phyloP scores from a whole-genome alignment of 2,888 invertebrate species.

The Andrena dorsata region DNA sequence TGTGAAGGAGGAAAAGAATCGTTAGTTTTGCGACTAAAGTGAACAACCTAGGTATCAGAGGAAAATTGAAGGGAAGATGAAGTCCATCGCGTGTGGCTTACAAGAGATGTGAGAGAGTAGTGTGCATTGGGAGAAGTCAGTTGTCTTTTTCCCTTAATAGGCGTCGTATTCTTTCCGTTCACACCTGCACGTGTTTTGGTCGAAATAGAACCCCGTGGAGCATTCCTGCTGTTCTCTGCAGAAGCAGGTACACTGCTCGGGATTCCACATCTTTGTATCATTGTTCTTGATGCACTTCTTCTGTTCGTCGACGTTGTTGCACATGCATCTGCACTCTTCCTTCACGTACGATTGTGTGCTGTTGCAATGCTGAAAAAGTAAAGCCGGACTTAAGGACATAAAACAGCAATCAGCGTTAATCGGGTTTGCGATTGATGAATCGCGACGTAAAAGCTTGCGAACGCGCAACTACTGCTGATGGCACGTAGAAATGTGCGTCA shows the following conservation, averaged over 20 bases:
- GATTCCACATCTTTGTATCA: conserved; percentile 88
- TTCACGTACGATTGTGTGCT: conserved; percentile 87
- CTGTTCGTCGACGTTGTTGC: conserved; percentile 88
- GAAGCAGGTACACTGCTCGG: conserved; percentile 87
- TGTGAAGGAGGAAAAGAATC: not conserved
- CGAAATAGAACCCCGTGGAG: conserved; percentile 88
- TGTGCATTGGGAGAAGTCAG: conserved; percentile 47
- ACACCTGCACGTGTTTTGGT: conserved; percentile 87
- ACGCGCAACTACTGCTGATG: not conserved
- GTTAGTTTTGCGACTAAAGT: not conserved
- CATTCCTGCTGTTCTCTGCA: conserved; percentile 87
- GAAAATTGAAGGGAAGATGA: too few relatives aligned
- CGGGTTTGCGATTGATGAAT: too few relatives aligned
- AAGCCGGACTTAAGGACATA: not conserved
- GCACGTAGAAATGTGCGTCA: not conserved
- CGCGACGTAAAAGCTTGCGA: too few relatives aligned
- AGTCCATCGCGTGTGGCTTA: too few relatives aligned
- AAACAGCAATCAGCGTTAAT: too few relatives aligned
- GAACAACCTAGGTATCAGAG: too few relatives aligned
- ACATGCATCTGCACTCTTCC: conserved; percentile 87
- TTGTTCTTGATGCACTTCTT: conserved; percentile 86
- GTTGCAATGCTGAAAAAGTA: conserved; percentile 86
- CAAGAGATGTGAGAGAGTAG: too few relatives aligned
- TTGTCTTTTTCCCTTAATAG: conserved; percentile 53
- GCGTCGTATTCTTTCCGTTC: conserved; percentile 69